Conservation (phyloP, 1,140 invertebrate species). For the Papilio polyxenes region DNA sequence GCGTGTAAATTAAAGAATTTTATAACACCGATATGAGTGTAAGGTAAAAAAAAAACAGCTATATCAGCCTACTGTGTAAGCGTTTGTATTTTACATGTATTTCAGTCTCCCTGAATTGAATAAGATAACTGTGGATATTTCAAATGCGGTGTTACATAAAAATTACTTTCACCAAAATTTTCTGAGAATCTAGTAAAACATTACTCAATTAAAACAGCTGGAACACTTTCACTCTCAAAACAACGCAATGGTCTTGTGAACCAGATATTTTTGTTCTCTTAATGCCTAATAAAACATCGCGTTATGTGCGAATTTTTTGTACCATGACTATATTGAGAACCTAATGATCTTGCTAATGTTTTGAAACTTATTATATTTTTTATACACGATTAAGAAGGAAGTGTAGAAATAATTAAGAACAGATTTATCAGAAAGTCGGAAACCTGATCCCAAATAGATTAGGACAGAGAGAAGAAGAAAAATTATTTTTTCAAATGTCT, state of each 20-base stretch:
- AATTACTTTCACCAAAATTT: constrained; percentile 53
- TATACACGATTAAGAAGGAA: too few relatives aligned
- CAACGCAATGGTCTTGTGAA: constrained; percentile 44
- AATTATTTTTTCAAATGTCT: too few relatives aligned
- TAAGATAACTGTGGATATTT: neutral
- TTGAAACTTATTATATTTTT: too few relatives aligned
- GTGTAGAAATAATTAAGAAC: too few relatives aligned
- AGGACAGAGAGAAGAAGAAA: too few relatives aligned
- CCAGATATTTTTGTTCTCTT: constrained; percentile 52
- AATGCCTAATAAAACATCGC: constrained; percentile 48
- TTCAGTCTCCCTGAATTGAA: constrained; percentile 23
- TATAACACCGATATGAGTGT: too few relatives aligned
- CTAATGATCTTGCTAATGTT: neutral
- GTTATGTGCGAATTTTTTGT: constrained; percentile 27
- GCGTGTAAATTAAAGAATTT: too few relatives aligned
- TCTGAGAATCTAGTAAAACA: constrained; percentile 51
- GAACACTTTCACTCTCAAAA: constrained; percentile 51
- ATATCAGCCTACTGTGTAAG: neutral
- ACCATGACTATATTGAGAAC: neutral
- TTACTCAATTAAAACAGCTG: constrained; percentile 51
- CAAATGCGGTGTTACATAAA: constrained; percentile 25
- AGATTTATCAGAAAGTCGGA: too few relatives aligned
- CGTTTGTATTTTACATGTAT: neutral
- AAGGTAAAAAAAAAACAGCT: too few relatives aligned
- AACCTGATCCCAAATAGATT: too few relatives aligned